Evolutionary conservation across 2,113 vertebrate species (phyloP).

Genomic region (Sinocyclocheilus maitianheensis): DNA sequence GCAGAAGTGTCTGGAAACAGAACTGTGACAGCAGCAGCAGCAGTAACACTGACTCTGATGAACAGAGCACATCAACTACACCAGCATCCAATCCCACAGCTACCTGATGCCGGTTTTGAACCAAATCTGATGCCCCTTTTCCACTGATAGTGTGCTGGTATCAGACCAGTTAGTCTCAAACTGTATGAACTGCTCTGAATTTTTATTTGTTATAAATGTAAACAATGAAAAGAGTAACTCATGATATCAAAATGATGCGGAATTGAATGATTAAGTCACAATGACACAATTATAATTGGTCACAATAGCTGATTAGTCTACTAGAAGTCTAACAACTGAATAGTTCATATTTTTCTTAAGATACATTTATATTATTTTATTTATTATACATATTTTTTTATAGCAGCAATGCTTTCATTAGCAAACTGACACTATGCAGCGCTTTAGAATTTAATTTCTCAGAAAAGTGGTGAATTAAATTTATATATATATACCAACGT

Average conservation of each 20-base stretch:
- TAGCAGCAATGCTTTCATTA: neutral
- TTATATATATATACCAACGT: too few species aligned
- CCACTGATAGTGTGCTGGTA: neutral
- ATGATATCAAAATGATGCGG: neutral
- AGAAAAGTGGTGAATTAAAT: too few species aligned
- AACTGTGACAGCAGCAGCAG: neutral
- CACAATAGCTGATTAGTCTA: neutral
- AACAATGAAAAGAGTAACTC: neutral
- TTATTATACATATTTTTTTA: neutral
- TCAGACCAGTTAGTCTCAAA: neutral
- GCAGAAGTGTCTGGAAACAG: conserved; percentile 20
- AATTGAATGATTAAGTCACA: neutral
- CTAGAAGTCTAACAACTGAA: neutral
- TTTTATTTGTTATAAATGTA: neutral
- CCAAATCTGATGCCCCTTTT: conserved; percentile 34
- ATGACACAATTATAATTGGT: neutral
- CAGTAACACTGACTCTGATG: neutral
- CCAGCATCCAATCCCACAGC: conserved; percentile 23
- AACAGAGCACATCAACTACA: conserved; percentile 11
- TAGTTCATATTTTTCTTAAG: neutral
- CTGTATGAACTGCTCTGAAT: neutral
- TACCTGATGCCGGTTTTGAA: conserved; percentile 35
- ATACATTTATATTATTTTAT: neutral
- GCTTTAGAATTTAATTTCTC: too few species aligned
- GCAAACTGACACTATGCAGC: neutral